Conservation (phyloP, 1,140 invertebrate species). For the Goniozus legneri region DNA sequence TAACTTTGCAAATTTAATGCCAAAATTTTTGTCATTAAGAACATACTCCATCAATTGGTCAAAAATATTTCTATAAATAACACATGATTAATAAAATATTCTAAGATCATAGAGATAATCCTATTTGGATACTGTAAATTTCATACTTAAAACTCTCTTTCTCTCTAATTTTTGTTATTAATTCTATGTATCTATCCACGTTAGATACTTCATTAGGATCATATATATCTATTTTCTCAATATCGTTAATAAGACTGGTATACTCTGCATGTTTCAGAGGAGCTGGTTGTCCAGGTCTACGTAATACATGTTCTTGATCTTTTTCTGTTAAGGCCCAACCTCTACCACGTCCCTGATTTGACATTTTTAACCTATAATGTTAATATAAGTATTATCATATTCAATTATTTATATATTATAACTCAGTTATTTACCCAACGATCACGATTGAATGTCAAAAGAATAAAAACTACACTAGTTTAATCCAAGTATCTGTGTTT, state of each 20-base stretch:
- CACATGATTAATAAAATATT: background rate
- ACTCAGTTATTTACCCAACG: no score
- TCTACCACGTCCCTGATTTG: conserved; percentile 11
- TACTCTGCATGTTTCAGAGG: background rate
- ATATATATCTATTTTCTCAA: conserved; percentile 5
- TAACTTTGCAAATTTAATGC: conserved; percentile 14
- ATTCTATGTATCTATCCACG: background rate
- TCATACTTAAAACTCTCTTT: background rate
- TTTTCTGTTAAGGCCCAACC: conserved; percentile 14
- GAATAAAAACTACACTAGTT: no score
- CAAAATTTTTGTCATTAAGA: conserved; percentile 18
- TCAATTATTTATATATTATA: no score
- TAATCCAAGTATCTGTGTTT: no score
- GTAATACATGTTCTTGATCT: conserved; percentile 6
- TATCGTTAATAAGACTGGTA: conserved; percentile 2
- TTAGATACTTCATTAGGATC: background rate
- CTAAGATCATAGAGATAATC: background rate
- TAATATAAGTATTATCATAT: no score
- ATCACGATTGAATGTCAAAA: no score
- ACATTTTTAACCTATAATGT: conserved; percentile 15
- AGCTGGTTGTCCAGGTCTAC: conserved; percentile 11
- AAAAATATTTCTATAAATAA: conserved; percentile 11
- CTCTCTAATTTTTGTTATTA: background rate
- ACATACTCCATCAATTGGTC: conserved; percentile 19
- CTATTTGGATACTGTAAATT: background rate